These are phyloP conservation scores for Trematomus loennbergii DNA, from an alignment of 2,113 vertebrate genomes.

Conservation along the genomic window DNA sequence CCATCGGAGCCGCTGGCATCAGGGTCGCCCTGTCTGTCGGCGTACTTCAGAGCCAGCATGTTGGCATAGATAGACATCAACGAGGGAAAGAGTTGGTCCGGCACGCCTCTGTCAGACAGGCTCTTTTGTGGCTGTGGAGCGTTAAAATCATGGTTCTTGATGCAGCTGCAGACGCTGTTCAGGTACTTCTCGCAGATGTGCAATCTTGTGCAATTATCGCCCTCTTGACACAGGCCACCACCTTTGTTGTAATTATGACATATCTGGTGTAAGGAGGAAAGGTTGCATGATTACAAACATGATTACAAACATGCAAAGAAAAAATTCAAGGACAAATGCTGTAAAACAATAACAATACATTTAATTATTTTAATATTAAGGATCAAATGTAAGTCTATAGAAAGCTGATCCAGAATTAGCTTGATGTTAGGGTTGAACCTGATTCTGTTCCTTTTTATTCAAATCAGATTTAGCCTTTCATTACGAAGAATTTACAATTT, in stretches of 20 bases:
- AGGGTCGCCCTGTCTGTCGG: neutral
- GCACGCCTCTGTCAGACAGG: constrained; percentile 57
- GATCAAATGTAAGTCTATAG: too few species aligned
- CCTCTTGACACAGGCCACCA: constrained; percentile 55
- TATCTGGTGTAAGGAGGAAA: constrained; percentile 58
- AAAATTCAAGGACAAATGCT: too few species aligned
- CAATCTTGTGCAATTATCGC: constrained; percentile 64
- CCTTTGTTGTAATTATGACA: constrained; percentile 82
- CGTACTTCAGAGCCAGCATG: constrained; percentile 55
- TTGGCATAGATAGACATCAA: constrained; percentile 74
- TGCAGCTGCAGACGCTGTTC: constrained; percentile 65
- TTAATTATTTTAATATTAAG: too few species aligned
- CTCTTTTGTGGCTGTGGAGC: constrained; percentile 67
- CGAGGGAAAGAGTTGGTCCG: constrained; percentile 39
- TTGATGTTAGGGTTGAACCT: too few species aligned
- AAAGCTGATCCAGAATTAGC: too few species aligned
- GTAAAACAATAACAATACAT: too few species aligned
- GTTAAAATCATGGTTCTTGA: constrained; percentile 69
- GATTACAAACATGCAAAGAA: too few species aligned
- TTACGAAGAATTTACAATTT: too few species aligned
- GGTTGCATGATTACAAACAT: too few species aligned
- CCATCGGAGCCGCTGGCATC: neutral
- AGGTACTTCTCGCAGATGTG: constrained; percentile 79
- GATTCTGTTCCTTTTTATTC: too few species aligned
- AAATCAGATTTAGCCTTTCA: too few species aligned